Conservation (phyloP, 53 echinoderm and acorn worm species). For the Echinometra lucunter region DNA sequence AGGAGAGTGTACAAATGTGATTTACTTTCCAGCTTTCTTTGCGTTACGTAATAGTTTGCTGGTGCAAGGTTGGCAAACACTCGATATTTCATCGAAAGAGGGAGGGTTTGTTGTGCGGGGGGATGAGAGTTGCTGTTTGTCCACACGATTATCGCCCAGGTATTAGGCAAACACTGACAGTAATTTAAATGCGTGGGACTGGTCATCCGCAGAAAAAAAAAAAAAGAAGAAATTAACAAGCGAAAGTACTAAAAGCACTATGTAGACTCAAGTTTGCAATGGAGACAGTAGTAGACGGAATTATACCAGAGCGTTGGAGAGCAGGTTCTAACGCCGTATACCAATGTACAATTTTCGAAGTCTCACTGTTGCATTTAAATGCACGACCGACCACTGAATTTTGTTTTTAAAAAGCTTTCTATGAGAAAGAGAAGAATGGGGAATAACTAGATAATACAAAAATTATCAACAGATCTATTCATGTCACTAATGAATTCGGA, state of each 20-base stretch:
- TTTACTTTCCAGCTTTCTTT: slow-evolving; percentile 42
- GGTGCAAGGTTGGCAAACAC: slow-evolving; percentile 50
- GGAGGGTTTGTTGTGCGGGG: slow-evolving; percentile 2
- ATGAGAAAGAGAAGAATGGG: too few species aligned
- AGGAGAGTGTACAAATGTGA: not conserved
- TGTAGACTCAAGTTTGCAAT: not conserved
- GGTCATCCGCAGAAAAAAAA: not conserved
- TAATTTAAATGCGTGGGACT: slow-evolving; percentile 40
- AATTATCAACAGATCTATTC: too few species aligned
- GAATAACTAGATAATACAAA: too few species aligned
- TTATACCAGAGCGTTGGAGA: not conserved
- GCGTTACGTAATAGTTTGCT: slow-evolving; percentile 50
- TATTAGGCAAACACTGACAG: slow-evolving; percentile 8
- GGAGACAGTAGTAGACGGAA: not conserved
- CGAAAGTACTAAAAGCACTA: not conserved
- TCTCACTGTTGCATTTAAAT: too few species aligned
- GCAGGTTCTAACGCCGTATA: too few species aligned
- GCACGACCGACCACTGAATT: too few species aligned
- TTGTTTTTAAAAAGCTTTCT: too few species aligned
- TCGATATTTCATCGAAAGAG: slow-evolving; percentile 30
- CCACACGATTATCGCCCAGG: not conserved
- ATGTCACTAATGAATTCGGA: too few species aligned
- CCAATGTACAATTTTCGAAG: too few species aligned
- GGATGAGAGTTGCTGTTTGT: slow-evolving; percentile 29
- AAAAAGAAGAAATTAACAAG: not conserved